phyloP scores from a whole-genome alignment of 1,140 invertebrate genomes.

The Rhynchophorus ferrugineus region DNA sequence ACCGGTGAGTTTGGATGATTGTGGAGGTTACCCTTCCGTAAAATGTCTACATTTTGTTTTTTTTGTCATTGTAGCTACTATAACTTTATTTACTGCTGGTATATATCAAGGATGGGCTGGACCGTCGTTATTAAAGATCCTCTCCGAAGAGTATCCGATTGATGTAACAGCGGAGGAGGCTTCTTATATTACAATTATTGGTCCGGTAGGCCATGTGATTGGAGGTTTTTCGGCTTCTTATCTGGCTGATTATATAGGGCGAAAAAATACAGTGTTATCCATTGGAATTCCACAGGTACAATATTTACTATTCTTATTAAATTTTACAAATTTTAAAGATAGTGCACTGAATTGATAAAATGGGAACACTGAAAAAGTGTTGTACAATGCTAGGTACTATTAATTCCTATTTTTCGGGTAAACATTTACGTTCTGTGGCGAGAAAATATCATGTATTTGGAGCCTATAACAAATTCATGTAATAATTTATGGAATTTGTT shows the following conservation, averaged over 20 bases:
- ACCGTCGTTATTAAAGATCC: conserved; percentile 41
- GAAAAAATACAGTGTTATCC: conserved; percentile 49
- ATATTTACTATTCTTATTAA: no score
- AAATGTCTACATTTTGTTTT: no score
- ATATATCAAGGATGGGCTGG: conserved; percentile 47
- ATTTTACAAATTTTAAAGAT: no score
- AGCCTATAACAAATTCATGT: no score
- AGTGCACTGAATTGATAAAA: no score
- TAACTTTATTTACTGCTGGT: conserved; percentile 29
- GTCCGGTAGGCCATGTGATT: conserved; percentile 63
- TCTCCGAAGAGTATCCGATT: conserved; percentile 23
- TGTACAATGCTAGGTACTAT: no score
- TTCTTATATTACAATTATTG: conserved; percentile 30
- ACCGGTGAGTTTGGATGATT: background rate
- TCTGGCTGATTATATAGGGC: conserved; percentile 46
- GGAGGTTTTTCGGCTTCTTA: conserved; percentile 78
- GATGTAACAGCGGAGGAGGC: conserved; percentile 24
- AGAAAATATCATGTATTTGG: no score
- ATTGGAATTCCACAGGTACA: conserved; percentile 39
- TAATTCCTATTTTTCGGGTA: no score
- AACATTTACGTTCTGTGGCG: no score
- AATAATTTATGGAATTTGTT: no score
- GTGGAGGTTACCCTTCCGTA: no score
- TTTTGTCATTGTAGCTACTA: conserved; percentile 7
- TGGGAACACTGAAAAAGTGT: no score